phyloP scores from a whole-genome alignment of 2,888 invertebrate species.

The Drosophila vallismaia region DNA sequence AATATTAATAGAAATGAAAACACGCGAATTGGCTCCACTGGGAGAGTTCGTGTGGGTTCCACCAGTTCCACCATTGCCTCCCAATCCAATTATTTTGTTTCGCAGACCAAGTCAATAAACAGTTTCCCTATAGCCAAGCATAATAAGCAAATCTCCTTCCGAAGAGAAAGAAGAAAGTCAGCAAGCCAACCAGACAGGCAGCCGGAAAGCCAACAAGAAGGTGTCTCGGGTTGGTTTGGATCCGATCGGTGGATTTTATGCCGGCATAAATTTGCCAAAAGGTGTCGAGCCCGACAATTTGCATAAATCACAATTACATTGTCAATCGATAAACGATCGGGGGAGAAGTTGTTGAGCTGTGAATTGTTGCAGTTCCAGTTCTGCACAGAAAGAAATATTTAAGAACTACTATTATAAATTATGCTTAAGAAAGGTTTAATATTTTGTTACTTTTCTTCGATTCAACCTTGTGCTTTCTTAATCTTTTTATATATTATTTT shows the following conservation, averaged over 20 bases:
- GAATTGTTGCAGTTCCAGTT: conserved; percentile 2
- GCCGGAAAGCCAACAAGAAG: conserved; percentile 20
- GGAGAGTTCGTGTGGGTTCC: conserved; percentile 54
- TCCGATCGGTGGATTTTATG: conserved; percentile 8
- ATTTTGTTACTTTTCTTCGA: not conserved
- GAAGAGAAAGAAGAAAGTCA: conserved; percentile 50
- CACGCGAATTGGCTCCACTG: conserved; percentile 49
- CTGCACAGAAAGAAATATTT: not conserved
- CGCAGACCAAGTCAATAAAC: conserved; percentile 68
- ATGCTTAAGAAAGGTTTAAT: too few relatives aligned
- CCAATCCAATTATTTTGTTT: conserved; percentile 55
- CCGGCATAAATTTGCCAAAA: conserved; percentile 35
- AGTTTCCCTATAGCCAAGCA: conserved; percentile 44
- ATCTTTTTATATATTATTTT: not conserved
- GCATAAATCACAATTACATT: conserved; percentile 78
- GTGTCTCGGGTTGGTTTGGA: not conserved
- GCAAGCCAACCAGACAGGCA: conserved; percentile 34
- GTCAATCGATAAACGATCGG: conserved; percentile 76
- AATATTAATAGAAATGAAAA: conserved; percentile 78
- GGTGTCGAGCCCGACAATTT: conserved; percentile 70
- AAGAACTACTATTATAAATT: not conserved
- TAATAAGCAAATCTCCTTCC: conserved; percentile 46
- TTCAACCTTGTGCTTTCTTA: not conserved
- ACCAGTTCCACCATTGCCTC: conserved; percentile 13
- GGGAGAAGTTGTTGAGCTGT: conserved; percentile 23